Evolutionary conservation across 2,113 vertebrate genomes (phyloP).

Genomic region (Heterochromis multidens): DNA sequence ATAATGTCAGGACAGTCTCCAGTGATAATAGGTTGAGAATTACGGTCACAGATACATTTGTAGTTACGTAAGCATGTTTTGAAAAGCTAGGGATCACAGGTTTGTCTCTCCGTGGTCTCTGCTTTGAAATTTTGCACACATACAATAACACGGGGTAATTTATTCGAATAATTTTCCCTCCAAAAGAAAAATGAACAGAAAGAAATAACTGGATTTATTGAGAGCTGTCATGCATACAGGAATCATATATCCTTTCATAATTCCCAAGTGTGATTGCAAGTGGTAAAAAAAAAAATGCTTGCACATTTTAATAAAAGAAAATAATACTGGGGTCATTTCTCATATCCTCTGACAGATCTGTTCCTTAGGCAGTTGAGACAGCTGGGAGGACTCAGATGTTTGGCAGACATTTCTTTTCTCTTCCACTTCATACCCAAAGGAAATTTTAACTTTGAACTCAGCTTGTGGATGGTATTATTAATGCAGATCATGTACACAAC

Average conservation of each 20-base stretch:
- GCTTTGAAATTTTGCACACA: constrained; percentile 1
- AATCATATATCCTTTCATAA: constrained; percentile 38
- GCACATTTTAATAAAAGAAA: constrained; percentile 62
- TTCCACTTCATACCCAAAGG: neutral
- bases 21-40: neutral
- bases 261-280: constrained; percentile 44
- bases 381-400: constrained; percentile 8
- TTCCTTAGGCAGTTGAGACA: constrained; percentile 45
- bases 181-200: neutral
- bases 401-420: neutral
- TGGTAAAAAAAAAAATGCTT: neutral
- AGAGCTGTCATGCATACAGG: constrained; percentile 46
- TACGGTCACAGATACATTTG: neutral
- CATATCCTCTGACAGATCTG: constrained; percentile 64
- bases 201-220: constrained; percentile 39
- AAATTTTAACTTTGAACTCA: constrained; percentile 15
- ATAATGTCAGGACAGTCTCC: neutral
- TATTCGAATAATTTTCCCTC: neutral
- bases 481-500: neutral
- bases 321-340: constrained; percentile 51
- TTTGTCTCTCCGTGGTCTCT: neutral
- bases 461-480: neutral
- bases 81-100: neutral
- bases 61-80: neutral
- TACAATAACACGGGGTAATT: neutral